Evolutionary conservation across 2,113 vertebrate genomes (phyloP), one percentile per base, ranked within the genome.

Genomic region (Potamarius usumacintae): DNA sequence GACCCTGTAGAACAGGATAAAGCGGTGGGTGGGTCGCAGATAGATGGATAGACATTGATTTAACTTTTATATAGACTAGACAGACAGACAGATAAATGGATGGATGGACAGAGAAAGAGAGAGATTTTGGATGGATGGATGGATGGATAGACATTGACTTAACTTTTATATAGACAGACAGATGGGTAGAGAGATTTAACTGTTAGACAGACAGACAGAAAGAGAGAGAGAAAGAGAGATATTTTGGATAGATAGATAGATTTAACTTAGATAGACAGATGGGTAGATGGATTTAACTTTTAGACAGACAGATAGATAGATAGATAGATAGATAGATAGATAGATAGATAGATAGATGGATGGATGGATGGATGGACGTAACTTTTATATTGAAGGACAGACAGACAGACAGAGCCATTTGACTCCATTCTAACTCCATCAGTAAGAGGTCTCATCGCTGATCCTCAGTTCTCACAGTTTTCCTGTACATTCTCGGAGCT

Each of bases 401-500:
- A 53, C 9, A 48, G 62, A 78, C 58, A 52, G 63, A 58, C 10
- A 2, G 7, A 58, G 55, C 67, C 7, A 85, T 8, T 81, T 87
- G 82, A 79, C 76, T 63, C 57, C 6, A 52, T 52, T 55, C 84
- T 81, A 89, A 82, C 58, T 82, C n/a, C 17, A 48, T 83, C 71
- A 79, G 55, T 83, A 77, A 71, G 65, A 25, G 79, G 22, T 83
- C 42, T 42, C 42, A 42, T 42, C 42, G 42, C 42, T 42, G 42
- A 42, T 84, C 9, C 74, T 80, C 65, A 62, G 55, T 71, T 72
- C 63, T 79, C 52, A 62, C 71, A 62, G 42, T 77, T 82, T 69
- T 76, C 82, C 76, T 11, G 69, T 82, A 88, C 84, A 87, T 86
- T 69, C 76, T 71, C 2, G 12, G 83, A 86, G 62, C 67, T 85